These are phyloP conservation scores for Coregonus sp. DNA, from an alignment of 2,797 vertebrate genomes.

Conservation along the genomic window DNA sequence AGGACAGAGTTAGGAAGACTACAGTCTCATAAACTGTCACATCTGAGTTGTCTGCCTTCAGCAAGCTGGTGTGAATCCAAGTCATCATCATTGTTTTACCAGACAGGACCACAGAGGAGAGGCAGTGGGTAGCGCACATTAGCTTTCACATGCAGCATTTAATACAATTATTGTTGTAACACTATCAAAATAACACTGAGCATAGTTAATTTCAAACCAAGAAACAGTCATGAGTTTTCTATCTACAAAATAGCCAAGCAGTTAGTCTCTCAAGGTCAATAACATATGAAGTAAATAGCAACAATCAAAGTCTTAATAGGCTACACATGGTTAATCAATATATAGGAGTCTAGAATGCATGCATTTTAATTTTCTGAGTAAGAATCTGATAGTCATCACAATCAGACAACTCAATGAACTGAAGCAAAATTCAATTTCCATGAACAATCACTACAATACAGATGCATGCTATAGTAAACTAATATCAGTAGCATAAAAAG, in stretches of 20 bases:
- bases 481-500: slow-evolving; percentile 12
- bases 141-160: not conserved
- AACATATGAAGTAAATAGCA: not conserved
- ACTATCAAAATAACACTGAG: not conserved
- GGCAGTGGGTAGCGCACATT: not conserved
- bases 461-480: not conserved
- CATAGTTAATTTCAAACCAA: not conserved
- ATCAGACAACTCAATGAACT: not conserved
- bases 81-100: not conserved
- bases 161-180: not conserved
- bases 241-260: not conserved
- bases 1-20: not conserved
- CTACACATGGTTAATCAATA: not conserved
- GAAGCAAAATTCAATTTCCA: not conserved
- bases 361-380: not conserved
- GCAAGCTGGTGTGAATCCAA: not conserved
- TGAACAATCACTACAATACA: not conserved
- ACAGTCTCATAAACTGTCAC: not conserved
- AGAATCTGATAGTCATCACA: not conserved
- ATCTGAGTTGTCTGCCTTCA: not conserved
- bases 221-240: not conserved
- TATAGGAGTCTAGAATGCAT: slow-evolving; percentile 6
- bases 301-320: not conserved
- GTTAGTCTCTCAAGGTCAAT: not conserved
- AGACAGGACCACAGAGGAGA: not conserved